A percentile compares a stretch with the other conserved stretches of the same genome.
Conservation (phyloP, 2,888 invertebrate genomes). For the Napeogenes inachia region DNA sequence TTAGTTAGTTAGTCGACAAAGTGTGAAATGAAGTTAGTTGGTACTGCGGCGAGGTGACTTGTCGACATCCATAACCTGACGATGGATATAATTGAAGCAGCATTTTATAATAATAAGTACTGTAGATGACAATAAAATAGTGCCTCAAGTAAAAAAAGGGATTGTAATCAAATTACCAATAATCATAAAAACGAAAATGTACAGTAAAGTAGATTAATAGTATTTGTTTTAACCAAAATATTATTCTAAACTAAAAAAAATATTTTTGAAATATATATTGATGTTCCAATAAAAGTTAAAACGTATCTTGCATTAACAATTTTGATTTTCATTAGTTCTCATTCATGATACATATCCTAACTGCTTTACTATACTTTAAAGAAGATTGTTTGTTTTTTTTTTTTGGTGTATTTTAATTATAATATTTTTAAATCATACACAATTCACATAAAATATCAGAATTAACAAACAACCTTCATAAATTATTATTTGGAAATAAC, state of each 20-base stretch:
- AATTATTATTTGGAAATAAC: constrained; percentile 41
- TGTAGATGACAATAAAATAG: constrained; percentile 34
- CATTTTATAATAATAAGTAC: constrained; percentile 38
- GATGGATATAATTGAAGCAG: constrained; percentile 56
- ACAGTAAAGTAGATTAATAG: constrained; percentile 51
- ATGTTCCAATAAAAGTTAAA: not conserved
- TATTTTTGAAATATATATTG: not conserved
- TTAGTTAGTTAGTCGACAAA: constrained; percentile 45
- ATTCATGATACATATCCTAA: constrained; percentile 6
- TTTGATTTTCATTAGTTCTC: not conserved
- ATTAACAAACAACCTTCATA: constrained; percentile 34
- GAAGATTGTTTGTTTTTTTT: constrained; percentile 29
- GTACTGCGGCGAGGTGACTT: constrained; percentile 39
- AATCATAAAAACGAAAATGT: constrained; percentile 39
- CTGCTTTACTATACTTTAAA: constrained; percentile 35
- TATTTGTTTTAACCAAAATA: constrained; percentile 1
- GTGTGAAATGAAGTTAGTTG: constrained; percentile 54
- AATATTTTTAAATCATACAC: constrained; percentile 1
- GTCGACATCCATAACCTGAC: constrained; percentile 51
- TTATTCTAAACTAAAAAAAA: not conserved
- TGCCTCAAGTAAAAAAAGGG: constrained; percentile 39
- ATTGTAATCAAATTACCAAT: constrained; percentile 37
- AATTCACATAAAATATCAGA: constrained; percentile 10
- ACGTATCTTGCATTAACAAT: not conserved
- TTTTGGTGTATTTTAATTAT: not conserved